Evolutionary conservation across 1,140 invertebrate genomes (phyloP), one percentile per base, ranked within the genome.

Genomic region (Steinernema feltiae): DNA sequence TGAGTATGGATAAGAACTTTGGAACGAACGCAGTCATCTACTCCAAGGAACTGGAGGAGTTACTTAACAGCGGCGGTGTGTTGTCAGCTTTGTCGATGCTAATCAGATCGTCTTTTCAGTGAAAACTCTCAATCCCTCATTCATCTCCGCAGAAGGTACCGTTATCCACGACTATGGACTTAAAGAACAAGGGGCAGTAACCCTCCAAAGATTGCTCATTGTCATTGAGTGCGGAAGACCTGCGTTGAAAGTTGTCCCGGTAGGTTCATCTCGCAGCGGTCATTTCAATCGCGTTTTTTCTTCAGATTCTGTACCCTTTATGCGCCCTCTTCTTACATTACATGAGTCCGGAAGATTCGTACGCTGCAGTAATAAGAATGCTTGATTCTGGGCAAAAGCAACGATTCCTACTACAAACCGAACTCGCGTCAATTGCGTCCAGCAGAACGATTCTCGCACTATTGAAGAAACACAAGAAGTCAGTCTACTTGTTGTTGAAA

Each of bases 101-200:
- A 18, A 21, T 30, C 30, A 18, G 2, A 0, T 74, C 21, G 41
- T 76, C 79, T 75, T 77, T 80, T 75, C 71, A 84, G 83, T 80
- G 32, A 85, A 86, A 79, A 77, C 75, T n/a, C 71, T 81, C 63
- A 79, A 7, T 77, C 83, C 46, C 32, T 79, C 73, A 48, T 76
- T 81, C 30, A 69, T 81, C 27, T 75, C 70, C 3, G 75, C 81
- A 32, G 83, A 85, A 27, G 83, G 83, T 27, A 85, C 85, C 30
- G 84, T 85, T 7, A 82, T 85, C 29, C 72, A 79, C 48, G 84
- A 85, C 74, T 84, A 84, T 63, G 83, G 84, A n/a, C 48, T 85
- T 30, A 86, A 83, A 46, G 76, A 85, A 76, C 48, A 79, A 17
- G 84, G 85, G 29, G 76, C 80, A 1, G 77, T 85, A 0, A 80